These are phyloP conservation scores for Hemistola chrysoprasaria DNA, from an alignment of 2,888 invertebrate species.

Conservation along the genomic window DNA sequence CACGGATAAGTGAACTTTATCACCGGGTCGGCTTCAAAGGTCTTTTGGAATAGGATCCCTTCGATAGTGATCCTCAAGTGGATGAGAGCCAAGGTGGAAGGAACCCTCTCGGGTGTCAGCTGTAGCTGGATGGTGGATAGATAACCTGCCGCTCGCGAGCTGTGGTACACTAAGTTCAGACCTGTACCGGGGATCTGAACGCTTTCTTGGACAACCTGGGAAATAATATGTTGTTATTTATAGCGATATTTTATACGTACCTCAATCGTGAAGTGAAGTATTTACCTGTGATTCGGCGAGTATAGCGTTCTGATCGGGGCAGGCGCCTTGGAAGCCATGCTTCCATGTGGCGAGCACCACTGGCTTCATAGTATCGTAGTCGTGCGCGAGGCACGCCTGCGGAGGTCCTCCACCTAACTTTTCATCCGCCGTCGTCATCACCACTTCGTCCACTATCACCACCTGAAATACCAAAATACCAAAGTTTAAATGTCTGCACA, in stretches of 20 bases:
- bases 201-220: constrained; percentile 95
- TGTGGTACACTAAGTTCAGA: constrained; percentile 97
- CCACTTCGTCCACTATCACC: constrained; percentile 94
- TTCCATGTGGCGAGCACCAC: constrained; percentile 97
- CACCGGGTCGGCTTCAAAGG: constrained; percentile 97
- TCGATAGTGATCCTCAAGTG: constrained; percentile 96
- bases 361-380: constrained; percentile 96
- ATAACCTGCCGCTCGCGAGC: constrained; percentile 96
- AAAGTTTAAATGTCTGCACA: no score
- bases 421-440: constrained; percentile 92
- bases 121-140: constrained; percentile 96
- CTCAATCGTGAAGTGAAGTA: no score
- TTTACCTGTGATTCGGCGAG: constrained; percentile 91
- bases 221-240: constrained; percentile 20
- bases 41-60: constrained; percentile 95
- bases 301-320: constrained; percentile 95
- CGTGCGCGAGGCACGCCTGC: constrained; percentile 92
- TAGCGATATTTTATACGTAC: no score
- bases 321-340: constrained; percentile 97
- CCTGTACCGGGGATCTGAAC: constrained; percentile 97
- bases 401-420: constrained; percentile 84
- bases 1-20: constrained; percentile 99
- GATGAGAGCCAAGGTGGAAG: constrained; percentile 91
- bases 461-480: constrained; percentile 79
- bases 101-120: constrained; percentile 92